A percentile compares a stretch with the other conserved stretches of the same genome.
Conservation (phyloP, 2,888 invertebrate genomes). For the Nymphalis urticae region DNA sequence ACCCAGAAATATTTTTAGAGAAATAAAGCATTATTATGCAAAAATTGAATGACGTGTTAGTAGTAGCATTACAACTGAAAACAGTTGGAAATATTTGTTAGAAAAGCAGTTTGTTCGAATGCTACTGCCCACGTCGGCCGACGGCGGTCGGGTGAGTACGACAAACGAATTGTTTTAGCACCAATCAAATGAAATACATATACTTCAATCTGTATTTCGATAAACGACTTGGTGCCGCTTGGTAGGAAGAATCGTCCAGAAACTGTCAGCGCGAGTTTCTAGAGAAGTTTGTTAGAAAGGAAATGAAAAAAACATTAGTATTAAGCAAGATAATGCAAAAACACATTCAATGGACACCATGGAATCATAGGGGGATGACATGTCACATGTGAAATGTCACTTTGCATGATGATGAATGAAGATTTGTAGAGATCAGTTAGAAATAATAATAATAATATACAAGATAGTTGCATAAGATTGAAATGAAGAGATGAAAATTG, state of each 20-base stretch:
- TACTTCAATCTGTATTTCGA: not conserved
- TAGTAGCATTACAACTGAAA: not conserved
- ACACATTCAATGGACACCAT: too few species aligned
- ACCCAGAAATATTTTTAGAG: not conserved
- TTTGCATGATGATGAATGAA: too few species aligned
- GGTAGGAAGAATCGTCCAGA: not conserved
- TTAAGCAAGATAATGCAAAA: not conserved
- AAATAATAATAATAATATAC: too few species aligned
- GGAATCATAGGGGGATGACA: too few species aligned
- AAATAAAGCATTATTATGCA: not conserved
- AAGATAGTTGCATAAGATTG: too few species aligned
- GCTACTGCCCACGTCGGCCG: conserved; percentile 50
- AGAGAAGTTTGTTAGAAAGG: not conserved
- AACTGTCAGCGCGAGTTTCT: not conserved
- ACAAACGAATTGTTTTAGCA: conserved; percentile 42
- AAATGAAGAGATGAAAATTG: too few species aligned
- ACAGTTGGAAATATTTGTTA: not conserved
- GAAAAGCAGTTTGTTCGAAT: conserved; percentile 29
- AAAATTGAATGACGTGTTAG: not conserved
- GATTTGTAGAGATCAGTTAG: too few species aligned
- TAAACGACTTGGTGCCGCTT: conserved; percentile 3
- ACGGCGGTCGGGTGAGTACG: conserved; percentile 52
- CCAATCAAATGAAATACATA: conserved; percentile 11
- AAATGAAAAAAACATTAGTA: not conserved
- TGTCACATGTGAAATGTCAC: too few species aligned